Evolutionary conservation across 2,888 invertebrate genomes (phyloP).

Genomic region (Ennomos quercinarius): DNA sequence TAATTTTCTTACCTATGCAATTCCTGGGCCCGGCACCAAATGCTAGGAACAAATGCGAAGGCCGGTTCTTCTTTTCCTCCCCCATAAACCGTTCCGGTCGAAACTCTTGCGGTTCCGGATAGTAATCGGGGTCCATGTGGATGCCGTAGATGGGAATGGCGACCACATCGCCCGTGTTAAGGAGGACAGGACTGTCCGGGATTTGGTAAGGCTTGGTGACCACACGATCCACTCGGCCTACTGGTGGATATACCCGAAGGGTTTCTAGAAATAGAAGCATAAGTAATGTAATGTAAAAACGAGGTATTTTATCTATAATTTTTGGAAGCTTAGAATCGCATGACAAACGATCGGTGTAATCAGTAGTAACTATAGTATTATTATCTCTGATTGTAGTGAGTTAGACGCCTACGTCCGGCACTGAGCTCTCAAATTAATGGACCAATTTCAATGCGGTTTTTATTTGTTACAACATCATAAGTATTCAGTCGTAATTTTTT

Average conservation of each 20-base stretch:
- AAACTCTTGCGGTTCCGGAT: conserved; percentile 82
- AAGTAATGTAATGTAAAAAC: no score
- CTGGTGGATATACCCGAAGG: conserved; percentile 84
- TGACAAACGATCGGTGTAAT: no score
- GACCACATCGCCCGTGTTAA: conserved; percentile 77
- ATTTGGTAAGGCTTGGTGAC: conserved; percentile 84
- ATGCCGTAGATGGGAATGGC: conserved; percentile 78
- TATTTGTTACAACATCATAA: no score
- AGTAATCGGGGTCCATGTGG: conserved; percentile 83
- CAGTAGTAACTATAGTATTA: no score
- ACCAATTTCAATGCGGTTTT: no score
- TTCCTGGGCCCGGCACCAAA: conserved; percentile 84
- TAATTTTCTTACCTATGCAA: conserved; percentile 71
- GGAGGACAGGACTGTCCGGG: conserved; percentile 70
- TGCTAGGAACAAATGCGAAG: conserved; percentile 79
- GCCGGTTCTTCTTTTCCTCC: conserved; percentile 78
- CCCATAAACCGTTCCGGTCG: conserved; percentile 83
- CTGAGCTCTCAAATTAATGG: no score
- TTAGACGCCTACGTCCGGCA: no score
- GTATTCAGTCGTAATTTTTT: no score
- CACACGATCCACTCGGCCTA: conserved; percentile 78
- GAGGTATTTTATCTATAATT: no score
- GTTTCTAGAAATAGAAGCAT: conserved; percentile 84
- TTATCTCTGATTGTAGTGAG: no score
- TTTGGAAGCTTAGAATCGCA: no score